These are phyloP conservation scores for Tetragnatha montana DNA, from an alignment of 2,888 invertebrate species.

Conservation along the genomic window DNA sequence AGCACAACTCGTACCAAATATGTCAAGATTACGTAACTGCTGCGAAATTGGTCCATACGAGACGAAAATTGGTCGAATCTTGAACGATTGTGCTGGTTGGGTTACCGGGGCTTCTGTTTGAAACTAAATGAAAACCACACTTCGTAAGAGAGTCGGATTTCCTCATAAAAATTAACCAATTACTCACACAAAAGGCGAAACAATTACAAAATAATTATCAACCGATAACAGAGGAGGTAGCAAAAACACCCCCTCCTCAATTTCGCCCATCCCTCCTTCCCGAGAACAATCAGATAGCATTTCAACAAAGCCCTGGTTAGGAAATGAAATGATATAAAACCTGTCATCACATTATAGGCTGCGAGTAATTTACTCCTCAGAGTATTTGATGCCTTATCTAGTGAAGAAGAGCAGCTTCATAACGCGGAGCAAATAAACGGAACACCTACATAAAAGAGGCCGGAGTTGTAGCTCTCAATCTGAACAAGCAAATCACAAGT, in stretches of 20 bases:
- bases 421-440: slow-evolving; percentile 27
- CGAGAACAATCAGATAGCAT: background rate
- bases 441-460: slow-evolving; percentile 28
- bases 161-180: too few species aligned
- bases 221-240: background rate
- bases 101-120: too few species aligned
- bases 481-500: slow-evolving; percentile 42
- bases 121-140: too few species aligned
- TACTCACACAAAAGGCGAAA: background rate
- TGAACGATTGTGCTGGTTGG: too few species aligned
- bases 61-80: too few species aligned
- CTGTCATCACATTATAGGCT: slow-evolving; percentile 23
- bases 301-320: background rate
- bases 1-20: too few species aligned
- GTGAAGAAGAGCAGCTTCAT: background rate
- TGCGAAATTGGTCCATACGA: too few species aligned
- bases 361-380: slow-evolving; percentile 33
- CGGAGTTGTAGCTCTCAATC: slow-evolving; percentile 30
- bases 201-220: background rate
- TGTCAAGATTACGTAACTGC: too few species aligned
- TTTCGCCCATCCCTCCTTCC: too few species aligned
- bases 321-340: slow-evolving; percentile 26
- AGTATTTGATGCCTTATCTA: slow-evolving; percentile 28
- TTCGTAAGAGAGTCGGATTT: too few species aligned
- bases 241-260: background rate